These are phyloP conservation scores for Cacatua alba DNA, from an alignment of 2,113 vertebrate genomes.

Conservation along the genomic window DNA sequence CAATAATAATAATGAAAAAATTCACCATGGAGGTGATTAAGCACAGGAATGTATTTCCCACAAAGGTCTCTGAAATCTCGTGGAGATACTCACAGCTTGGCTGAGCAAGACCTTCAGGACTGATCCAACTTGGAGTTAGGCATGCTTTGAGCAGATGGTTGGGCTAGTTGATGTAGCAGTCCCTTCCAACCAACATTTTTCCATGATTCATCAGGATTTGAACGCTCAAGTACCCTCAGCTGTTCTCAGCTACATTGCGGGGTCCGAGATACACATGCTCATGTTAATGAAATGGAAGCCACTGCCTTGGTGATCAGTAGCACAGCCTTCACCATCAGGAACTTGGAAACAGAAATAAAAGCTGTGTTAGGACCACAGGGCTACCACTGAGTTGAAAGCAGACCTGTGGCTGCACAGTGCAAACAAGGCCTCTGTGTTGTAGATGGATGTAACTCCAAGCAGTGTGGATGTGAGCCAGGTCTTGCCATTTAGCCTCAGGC, in stretches of 20 bases:
- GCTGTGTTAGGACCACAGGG: not conserved
- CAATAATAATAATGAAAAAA: not conserved
- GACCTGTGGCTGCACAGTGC: not conserved
- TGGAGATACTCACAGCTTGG: not conserved
- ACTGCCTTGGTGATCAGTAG: not conserved
- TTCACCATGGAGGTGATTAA: not conserved
- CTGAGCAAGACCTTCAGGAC: not conserved
- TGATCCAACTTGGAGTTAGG: not conserved
- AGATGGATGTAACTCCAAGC: not conserved
- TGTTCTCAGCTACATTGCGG: fast-evolving
- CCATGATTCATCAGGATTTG: not conserved
- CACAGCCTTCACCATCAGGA: fast-evolving
- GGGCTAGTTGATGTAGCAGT: not conserved
- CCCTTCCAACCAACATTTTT: not conserved
- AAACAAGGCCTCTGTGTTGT: not conserved
- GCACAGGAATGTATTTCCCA: not conserved
- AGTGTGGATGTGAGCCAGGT: not conserved
- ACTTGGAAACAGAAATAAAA: not conserved
- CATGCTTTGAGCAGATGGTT: not conserved
- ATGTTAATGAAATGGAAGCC: not conserved
- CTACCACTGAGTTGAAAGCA: not conserved
- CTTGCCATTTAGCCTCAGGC: not conserved
- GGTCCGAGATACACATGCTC: fast-evolving
- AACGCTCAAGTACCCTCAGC: not conserved
- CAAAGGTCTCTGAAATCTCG: not conserved